Conservation (phyloP, 64 coral and sea anemone species). For the Astreopora myriophthalma region DNA sequence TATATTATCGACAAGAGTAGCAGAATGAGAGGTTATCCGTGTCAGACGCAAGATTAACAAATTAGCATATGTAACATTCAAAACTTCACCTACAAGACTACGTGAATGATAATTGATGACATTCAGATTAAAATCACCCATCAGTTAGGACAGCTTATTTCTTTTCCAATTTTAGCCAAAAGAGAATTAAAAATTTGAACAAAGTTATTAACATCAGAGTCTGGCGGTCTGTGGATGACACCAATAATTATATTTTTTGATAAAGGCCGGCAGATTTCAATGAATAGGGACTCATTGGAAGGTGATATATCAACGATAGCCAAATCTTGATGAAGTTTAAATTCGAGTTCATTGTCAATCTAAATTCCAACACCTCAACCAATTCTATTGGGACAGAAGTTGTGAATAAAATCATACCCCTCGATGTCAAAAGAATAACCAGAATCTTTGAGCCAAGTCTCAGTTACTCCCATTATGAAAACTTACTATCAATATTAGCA, state of each 20-base stretch:
- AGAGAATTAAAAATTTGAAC: not conserved
- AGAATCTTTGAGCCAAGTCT: too few relatives aligned
- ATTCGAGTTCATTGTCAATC: not conserved
- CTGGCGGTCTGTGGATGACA: not conserved
- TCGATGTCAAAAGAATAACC: not conserved
- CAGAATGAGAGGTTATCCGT: not conserved
- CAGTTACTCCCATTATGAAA: not conserved
- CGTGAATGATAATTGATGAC: not conserved
- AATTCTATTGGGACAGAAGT: not conserved
- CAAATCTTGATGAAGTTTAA: not conserved
- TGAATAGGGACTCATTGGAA: not conserved
- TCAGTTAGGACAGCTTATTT: not conserved
- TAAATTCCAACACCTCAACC: not conserved
- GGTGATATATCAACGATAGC: not conserved
- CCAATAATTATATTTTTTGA: not conserved
- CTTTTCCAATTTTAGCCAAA: not conserved
- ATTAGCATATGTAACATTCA: too few relatives aligned
- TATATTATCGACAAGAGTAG: not conserved
- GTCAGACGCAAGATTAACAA: too few relatives aligned
- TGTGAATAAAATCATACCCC: too few relatives aligned
- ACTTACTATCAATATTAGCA: not conserved
- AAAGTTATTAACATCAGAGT: not conserved
- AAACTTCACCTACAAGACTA: not conserved
- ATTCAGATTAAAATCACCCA: not conserved
- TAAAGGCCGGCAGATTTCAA: not conserved